Base-by-base conservation (phyloP, 2,888 invertebrate genomes). In the Lochmaea capreae region DNA sequence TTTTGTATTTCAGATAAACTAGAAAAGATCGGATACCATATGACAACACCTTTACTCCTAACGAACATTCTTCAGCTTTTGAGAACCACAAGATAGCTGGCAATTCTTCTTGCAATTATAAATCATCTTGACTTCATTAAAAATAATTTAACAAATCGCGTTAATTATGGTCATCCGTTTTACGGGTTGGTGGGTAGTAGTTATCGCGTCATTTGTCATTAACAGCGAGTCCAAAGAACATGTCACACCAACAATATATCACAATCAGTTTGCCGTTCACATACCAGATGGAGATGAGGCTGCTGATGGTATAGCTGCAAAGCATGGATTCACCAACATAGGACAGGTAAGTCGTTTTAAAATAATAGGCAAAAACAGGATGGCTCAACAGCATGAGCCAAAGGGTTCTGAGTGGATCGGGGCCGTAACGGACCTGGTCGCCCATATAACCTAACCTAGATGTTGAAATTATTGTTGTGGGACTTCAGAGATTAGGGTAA, bases 261-360 rank as follows among this genome's bases (percentile, higher is more conserved):
- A 92, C 88, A 95, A 95, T 87, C 92, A 95, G 86, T 95, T 95
- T 85, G 97, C 97, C 65, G 94, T 97, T 65, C 93, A 95, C 86
- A 92, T 98, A 85, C 94, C 94, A 26, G 93, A 90, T 59, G 93
- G 93, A 18, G 87, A 89, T 67, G 89, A 90, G n/a, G 90, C 90
- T 75, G 97, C 96, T 61, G 91, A 93, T 84, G 89, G 88, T 76
- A 91, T 98, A 81, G 97, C 97, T 65, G 87, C 87, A 78, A 93
- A 94, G 87, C 93, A 97, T 87, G 97, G 96, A 82, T 97, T 94
- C 89, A 89, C 89, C 84, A 95, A 97, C 88, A 89, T 92, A 84
- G 96, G 97, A 89, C 94, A 96, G 95, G 97, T 97, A 86, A 91
- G 69, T 54, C 3, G 11, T 54, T 54, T 33, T 5, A 26, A 26